phyloP scores from a whole-genome alignment of 2,113 vertebrate genomes.

The Canis aureus region DNA sequence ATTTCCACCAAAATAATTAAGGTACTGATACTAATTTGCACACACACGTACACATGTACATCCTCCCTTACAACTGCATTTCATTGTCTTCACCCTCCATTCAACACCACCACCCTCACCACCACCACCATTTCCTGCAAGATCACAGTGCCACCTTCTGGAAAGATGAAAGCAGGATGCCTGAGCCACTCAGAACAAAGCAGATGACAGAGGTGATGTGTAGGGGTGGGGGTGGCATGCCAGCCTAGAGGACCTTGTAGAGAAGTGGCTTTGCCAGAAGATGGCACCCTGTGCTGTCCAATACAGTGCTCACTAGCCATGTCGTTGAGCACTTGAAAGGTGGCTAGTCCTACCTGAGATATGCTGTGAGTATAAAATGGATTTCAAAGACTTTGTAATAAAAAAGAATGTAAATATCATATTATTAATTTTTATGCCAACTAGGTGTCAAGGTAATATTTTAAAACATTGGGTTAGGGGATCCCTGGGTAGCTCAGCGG shows the following conservation, averaged over 20 bases:
- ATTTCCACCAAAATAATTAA: constrained; percentile 48
- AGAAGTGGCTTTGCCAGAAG: neutral
- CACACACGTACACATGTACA: neutral
- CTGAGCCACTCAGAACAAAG: neutral
- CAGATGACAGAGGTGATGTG: no score
- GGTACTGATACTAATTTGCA: neutral
- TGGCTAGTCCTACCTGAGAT: neutral
- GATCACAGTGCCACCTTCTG: constrained; percentile 76
- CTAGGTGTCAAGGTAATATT: neutral
- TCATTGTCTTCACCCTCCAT: neutral
- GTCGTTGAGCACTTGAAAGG: neutral
- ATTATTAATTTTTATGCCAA: neutral
- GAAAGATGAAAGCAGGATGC: neutral
- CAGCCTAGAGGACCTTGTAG: neutral
- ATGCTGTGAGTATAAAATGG: neutral
- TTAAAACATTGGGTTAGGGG: neutral
- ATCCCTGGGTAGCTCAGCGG: no score
- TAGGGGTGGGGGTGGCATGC: rapidly evolving
- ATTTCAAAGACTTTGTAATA: neutral
- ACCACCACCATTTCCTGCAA: neutral
- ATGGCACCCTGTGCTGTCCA: neutral
- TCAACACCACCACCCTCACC: no score
- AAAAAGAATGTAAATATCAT: neutral
- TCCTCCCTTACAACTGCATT: neutral
- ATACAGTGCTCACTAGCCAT: neutral